phyloP scores from a whole-genome alignment of 2,113 vertebrate species.

The Tympanuchus pallidicinctus region DNA sequence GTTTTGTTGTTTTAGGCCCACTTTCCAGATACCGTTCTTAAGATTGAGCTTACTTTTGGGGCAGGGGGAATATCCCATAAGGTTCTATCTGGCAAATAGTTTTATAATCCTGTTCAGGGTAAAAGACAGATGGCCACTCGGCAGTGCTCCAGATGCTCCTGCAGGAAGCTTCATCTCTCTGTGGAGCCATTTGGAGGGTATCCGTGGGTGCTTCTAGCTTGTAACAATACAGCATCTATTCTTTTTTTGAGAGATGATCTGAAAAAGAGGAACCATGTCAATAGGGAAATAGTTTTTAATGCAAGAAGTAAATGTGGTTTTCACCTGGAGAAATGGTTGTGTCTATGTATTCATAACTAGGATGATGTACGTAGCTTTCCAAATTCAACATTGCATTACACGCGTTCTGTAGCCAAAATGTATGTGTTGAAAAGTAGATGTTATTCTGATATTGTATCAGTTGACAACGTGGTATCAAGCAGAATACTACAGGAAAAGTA shows the following conservation, averaged over 20 bases:
- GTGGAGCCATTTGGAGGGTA: constrained; percentile 58
- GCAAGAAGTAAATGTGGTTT: background rate
- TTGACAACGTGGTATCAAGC: background rate
- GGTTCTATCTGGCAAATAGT: constrained; percentile 36
- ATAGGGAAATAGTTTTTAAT: background rate
- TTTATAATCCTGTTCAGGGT: constrained; percentile 21
- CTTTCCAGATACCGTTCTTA: constrained; percentile 13
- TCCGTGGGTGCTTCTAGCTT: constrained; percentile 51
- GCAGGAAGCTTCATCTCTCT: constrained; percentile 58
- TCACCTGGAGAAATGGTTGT: background rate
- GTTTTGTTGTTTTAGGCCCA: background rate
- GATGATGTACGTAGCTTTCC: background rate
- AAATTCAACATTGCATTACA: background rate
- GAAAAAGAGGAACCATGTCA: background rate
- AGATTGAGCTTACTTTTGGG: background rate
- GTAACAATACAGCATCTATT: constrained; percentile 32
- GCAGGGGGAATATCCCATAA: background rate
- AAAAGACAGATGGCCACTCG: constrained; percentile 58
- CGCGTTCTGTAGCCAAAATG: background rate
- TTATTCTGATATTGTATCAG: background rate
- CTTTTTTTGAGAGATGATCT: background rate
- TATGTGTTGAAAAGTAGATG: background rate
- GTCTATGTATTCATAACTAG: background rate
- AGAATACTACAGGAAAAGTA: background rate
- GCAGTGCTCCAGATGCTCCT: constrained; percentile 63